Evolutionary conservation across 2,888 invertebrate genomes (phyloP), one percentile per base, ranked within the genome.

Genomic region (Drosophila colorata): DNA sequence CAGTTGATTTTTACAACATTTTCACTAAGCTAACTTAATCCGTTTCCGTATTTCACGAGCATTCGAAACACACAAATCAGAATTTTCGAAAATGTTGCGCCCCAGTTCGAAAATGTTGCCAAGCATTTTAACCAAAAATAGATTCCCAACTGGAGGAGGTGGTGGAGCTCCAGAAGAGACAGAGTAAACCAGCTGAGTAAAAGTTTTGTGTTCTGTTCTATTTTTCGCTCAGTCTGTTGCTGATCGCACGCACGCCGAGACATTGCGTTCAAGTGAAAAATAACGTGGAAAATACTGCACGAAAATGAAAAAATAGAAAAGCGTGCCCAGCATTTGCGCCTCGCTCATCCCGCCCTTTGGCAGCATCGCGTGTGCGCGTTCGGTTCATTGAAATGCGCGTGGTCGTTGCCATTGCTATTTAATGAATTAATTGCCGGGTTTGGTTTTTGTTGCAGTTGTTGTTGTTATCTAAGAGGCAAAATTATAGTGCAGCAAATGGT

Each of bases 341-440:
- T 23, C 25, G 46, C 46, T 16, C 16, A 25, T 13, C 20, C 35
- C 35, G 31, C 11, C 20, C 18, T 25, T 13, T 40, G 49, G 40
- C 51, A 31, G 55, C 48, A 56, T 70, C 67, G 72, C 76, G 58
- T 63, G 61, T 63, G 60, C 58, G 57, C 46, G 51, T 52, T 46
- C 64, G 75, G 67, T 79, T 79, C 76, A 79, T 76, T 79, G 78
- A 79, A 79, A 63, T 65, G 77, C 74, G 78, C 78, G 71, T 78
- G 78, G 78, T 78, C 71, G 68, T 63, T 71, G 71, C 75, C 73
- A 78, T 69, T 80, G 78, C 66, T 51, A 61, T 78, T 87, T 82
- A 87, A 88, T 88, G 77, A 79, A 83, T 88, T 87, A 88, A 88
- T 87, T 88, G 87, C 74, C 55, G 64, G 59, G 55, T 69, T 55